Conservation (phyloP, 2,113 vertebrate genomes). For the Saccopteryx bilineata region DNA sequence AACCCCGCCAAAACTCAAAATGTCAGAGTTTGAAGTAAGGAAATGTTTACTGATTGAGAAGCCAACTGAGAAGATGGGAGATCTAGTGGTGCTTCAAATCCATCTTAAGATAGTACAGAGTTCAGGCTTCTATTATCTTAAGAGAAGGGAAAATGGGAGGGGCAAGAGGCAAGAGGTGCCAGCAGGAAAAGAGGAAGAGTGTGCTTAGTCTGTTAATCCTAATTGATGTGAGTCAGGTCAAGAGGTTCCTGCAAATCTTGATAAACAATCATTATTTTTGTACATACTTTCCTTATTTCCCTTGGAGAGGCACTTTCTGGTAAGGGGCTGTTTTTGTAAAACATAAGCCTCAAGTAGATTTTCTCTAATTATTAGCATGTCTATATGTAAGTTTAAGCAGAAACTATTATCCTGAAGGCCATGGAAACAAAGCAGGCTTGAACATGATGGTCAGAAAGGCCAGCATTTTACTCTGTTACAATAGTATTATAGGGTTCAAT, state of each 20-base stretch:
- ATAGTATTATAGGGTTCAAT: not conserved
- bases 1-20: not conserved
- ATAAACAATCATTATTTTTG: not conserved
- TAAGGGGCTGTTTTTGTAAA: not conserved
- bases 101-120: not conserved
- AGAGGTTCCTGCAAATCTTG: not conserved
- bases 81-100: not conserved
- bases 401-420: not conserved
- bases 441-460: not conserved
- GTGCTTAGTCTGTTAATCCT: not conserved
- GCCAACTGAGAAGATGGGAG: not conserved
- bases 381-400: not conserved
- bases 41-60: not conserved
- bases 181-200: not conserved
- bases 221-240: not conserved
- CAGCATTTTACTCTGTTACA: not conserved
- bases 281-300: not conserved
- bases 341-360: not conserved
- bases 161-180: not conserved
- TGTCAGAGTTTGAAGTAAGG: not conserved
- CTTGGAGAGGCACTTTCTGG: not conserved
- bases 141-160: not conserved
- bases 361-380: not conserved
- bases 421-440: not conserved
- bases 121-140: not conserved